A percentile compares a stretch with the other conserved stretches of the same genome.
These are phyloP conservation scores for Cecidostiba fungosa DNA, from an alignment of 2,888 invertebrate genomes.

Conservation along the genomic window DNA sequence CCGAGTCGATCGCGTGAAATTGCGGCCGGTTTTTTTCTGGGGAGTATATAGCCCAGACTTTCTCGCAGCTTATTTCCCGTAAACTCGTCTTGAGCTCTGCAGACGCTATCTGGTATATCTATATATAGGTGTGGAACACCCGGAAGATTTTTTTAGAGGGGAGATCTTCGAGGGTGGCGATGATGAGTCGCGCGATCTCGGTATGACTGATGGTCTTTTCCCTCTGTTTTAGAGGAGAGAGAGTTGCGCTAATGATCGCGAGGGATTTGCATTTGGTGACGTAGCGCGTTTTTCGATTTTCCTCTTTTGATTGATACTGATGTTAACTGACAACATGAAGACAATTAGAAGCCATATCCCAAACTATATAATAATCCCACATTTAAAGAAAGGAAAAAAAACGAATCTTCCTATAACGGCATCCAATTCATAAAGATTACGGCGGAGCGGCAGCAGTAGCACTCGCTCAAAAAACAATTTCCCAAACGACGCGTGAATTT, in stretches of 20 bases:
- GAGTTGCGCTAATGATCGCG: background rate
- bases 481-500: constrained; percentile 17
- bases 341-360: too few relatives aligned
- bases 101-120: background rate
- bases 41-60: background rate
- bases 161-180: background rate
- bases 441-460: background rate
- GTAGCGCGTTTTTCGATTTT: too few relatives aligned
- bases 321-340: too few relatives aligned
- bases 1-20: constrained; percentile 75
- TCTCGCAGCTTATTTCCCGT: constrained; percentile 1
- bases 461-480: constrained; percentile 32
- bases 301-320: too few relatives aligned
- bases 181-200: constrained; percentile 5
- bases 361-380: background rate
- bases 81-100: background rate
- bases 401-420: background rate
- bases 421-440: constrained; percentile 27
- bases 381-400: background rate
- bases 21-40: constrained; percentile 63
- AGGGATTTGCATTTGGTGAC: background rate
- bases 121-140: background rate
- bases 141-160: background rate
- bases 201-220: background rate
- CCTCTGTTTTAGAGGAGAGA: background rate